Evolutionary conservation across 2,797 vertebrate genomes (phyloP), one percentile per base, ranked within the genome.

Genomic region (Columba guinea): DNA sequence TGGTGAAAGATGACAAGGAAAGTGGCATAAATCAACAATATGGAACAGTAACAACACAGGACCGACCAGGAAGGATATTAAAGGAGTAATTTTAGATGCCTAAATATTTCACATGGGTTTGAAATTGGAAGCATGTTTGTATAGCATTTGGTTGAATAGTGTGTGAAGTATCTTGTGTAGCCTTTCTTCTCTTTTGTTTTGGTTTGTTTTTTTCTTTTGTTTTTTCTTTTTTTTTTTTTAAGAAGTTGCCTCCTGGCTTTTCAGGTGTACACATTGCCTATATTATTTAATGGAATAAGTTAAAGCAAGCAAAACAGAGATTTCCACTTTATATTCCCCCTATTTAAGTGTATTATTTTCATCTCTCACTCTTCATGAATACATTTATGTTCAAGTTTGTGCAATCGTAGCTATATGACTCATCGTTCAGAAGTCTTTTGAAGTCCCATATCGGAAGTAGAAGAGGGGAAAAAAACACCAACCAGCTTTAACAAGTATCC

Each of bases 401-500:
- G 46, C 10, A 32, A 17, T 84, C 41, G 79, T 77, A 74, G 41
- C 77, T 73, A 8, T 28, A 68, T 74, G 87, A 95, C 28, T 96
- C 90, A 94, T 77, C 5, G 1, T 85, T 90, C 52, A 56, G 44
- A 89, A 77, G 37, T 26, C 39, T 95, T 96, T 90, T 93, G 80
- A 95, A 94, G 74, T 87, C 16, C 32, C 12, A 21, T 7, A 79
- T 73, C 56, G 88, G 67, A 93, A 76, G 52, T 10, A 79, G 39
- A 11, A 70, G 21, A 49, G 26, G 32, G 10, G 44, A 15, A 12
- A 58, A 90, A 81, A 67, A 10, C 0, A 1, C 27, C 15, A 44
- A 44, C 3, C 21, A 81, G 2, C n/a, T 78, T 84, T 77, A 76
- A 67, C 48, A 94, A 64, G 32, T 37, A 79, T 76, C 64, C 14